These are phyloP conservation scores for Dinoponera quadriceps DNA, from an alignment of 1,140 invertebrate species.

Conservation along the genomic window DNA sequence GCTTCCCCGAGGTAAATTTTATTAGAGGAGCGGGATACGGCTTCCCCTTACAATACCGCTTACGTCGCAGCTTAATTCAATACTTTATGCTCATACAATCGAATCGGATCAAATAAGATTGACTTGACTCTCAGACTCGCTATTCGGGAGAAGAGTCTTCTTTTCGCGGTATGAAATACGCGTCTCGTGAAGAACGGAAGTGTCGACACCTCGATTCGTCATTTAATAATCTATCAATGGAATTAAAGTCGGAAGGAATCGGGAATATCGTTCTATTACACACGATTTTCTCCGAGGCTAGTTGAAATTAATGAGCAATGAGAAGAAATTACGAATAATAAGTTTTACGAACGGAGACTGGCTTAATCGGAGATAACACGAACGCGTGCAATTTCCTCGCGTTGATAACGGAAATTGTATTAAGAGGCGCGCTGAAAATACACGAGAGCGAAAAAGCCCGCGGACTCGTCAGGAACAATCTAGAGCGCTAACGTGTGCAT, in stretches of 20 bases:
- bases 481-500: neutral
- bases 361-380: too few species aligned
- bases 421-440: too few species aligned
- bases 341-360: too few species aligned
- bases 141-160: neutral
- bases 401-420: too few species aligned
- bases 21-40: neutral
- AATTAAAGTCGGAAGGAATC: neutral
- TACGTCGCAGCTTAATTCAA: conserved; percentile 10
- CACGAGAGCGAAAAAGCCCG: neutral
- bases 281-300: too few species aligned
- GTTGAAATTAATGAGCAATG: too few species aligned
- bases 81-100: conserved; percentile 11
- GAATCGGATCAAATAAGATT: neutral
- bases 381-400: too few species aligned
- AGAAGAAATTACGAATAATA: too few species aligned
- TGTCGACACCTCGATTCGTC: neutral
- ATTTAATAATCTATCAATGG: neutral
- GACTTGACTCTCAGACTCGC: neutral
- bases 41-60: neutral
- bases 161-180: neutral
- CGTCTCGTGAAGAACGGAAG: too few species aligned
- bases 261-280: too few species aligned
- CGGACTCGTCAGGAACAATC: neutral
- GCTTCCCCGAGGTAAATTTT: neutral